Percentiles rank a stretch among this genome's conserved stretches.
phyloP scores from a whole-genome alignment of 2,888 invertebrate species.

The Scelioninae gen. 1 region DNA sequence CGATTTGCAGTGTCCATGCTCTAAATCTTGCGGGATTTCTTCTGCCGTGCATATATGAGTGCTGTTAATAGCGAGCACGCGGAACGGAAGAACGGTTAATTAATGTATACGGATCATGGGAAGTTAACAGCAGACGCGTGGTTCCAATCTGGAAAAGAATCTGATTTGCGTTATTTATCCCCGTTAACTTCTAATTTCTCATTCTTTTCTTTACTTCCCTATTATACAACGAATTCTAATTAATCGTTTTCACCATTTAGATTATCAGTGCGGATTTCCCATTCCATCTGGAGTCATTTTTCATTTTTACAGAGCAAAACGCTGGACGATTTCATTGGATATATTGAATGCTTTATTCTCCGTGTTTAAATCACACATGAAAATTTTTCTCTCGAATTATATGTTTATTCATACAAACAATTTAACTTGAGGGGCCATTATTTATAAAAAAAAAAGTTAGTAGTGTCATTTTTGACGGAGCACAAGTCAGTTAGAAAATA shows the following conservation, averaged over 20 bases:
- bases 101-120: slow-evolving; percentile 69
- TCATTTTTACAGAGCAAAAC: slow-evolving; percentile 30
- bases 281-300: slow-evolving; percentile 12
- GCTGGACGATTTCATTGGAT: too few species aligned
- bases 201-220: slow-evolving; percentile 20
- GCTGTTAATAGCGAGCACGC: slow-evolving; percentile 61
- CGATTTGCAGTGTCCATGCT: slow-evolving; percentile 60
- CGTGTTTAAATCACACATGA: too few species aligned
- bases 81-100: slow-evolving; percentile 68
- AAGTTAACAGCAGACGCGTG: slow-evolving; percentile 53
- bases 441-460: too few species aligned
- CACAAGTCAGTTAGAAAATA: too few species aligned
- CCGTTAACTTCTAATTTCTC: slow-evolving; percentile 35
- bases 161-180: slow-evolving; percentile 15
- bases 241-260: slow-evolving; percentile 29
- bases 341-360: too few species aligned
- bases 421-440: too few species aligned
- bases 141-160: slow-evolving; percentile 52
- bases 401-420: too few species aligned
- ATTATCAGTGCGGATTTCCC: slow-evolving; percentile 37
- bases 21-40: slow-evolving; percentile 51
- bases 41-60: slow-evolving; percentile 25
- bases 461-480: too few species aligned
- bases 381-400: too few species aligned
- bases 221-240: slow-evolving; percentile 47